Evolutionary conservation across 2,113 vertebrate genomes (phyloP), one percentile per base, ranked within the genome.

Genomic region (Chrysemys picta): DNA sequence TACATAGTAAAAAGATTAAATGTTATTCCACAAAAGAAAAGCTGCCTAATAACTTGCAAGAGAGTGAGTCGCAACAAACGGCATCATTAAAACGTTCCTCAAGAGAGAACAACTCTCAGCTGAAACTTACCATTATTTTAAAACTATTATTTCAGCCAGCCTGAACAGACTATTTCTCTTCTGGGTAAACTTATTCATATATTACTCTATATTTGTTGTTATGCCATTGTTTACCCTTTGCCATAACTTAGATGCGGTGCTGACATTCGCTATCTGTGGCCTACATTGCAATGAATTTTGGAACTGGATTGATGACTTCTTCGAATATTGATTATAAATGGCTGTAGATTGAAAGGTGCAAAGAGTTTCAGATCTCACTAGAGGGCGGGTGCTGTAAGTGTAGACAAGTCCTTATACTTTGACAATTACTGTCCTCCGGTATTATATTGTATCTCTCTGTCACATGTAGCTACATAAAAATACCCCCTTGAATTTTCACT

Each of bases 31-130:
- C 69, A 90, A 84, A 13, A 72, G 57, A 93, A 50, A 85, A 93
- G 35, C 47, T 87, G 25, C 79, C 93, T 87, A 42, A 92, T 84
- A 91, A 78, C 45, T 91, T 90, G 81, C 17, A 83, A 91, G 91
- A 80, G 79, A 75, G 78, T 24, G 19, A 54, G 25, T 45, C 21
- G 35, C 0, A 5, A 89, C 57, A 80, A 92, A 21, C 72, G 84
- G 5, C 69, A 59, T 91, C 27, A 19, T 89, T 85, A 57, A 72
- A 56, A 91, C n/a, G 72, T 93, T 87, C 78, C 88, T 93, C 83
- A n/a, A 72, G 84, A 91, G 84, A 89, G 93, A 80, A 10, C 62
- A 93, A 21, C 50, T 93, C 78, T 79, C 89, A 24, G 65, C 82
- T 72, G 81, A 47, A 92, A 19, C 89, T 9, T 88, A n/a, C 10